Percentiles rank a stretch among this genome's conserved stretches.
These are phyloP conservation scores for Glareola pratincola DNA, from an alignment of 2,113 vertebrate genomes.

Conservation along the genomic window DNA sequence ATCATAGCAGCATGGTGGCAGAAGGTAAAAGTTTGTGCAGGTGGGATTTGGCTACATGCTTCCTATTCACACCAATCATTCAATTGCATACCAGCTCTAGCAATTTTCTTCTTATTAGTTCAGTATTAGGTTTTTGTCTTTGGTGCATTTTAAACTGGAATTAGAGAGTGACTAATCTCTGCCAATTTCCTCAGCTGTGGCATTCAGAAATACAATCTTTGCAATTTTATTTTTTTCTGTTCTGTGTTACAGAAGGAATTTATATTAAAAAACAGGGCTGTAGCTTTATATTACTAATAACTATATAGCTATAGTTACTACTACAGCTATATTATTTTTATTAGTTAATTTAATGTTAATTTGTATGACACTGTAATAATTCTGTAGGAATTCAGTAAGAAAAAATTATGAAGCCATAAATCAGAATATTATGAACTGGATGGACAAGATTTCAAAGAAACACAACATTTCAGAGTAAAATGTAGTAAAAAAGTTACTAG, in stretches of 20 bases:
- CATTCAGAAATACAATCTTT: background rate
- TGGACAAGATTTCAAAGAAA: background rate
- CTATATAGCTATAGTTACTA: background rate
- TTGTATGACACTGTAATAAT: background rate
- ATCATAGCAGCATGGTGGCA: background rate
- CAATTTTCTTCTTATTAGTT: background rate
- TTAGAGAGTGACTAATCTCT: background rate
- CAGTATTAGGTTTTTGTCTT: background rate
- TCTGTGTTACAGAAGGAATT: background rate
- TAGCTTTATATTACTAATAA: background rate
- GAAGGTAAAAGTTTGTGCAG: background rate
- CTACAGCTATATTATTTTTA: background rate
- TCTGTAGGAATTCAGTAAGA: background rate
- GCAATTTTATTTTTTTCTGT: background rate
- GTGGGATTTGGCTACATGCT: background rate
- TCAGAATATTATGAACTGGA: background rate
- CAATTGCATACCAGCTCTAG: background rate
- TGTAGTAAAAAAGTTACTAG: background rate
- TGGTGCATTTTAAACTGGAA: background rate
- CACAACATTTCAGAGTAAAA: background rate
- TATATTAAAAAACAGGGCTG: background rate
- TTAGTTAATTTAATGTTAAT: background rate
- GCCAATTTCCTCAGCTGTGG: background rate
- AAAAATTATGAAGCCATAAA: background rate
- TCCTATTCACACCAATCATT: background rate